phyloP scores from a whole-genome alignment of 2,888 invertebrate genomes.

The Apamea anceps region DNA sequence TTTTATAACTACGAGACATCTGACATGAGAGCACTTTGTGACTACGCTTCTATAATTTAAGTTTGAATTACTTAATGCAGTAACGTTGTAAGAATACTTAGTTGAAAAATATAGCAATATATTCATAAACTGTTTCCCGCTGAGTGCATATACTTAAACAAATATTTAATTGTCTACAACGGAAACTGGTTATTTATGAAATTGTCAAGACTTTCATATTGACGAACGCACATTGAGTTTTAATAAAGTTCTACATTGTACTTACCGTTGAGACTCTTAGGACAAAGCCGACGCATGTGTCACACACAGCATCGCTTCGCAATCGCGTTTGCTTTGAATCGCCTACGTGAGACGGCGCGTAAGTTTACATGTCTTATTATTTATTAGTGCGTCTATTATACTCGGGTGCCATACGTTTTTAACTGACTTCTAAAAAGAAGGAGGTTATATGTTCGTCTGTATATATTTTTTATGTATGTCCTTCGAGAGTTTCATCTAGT shows the following conservation, averaged over 20 bases:
- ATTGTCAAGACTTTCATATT: conserved; percentile 3
- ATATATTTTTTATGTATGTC: not conserved
- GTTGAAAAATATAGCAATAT: conserved; percentile 29
- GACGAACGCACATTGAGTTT: not conserved
- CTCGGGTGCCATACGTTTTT: too few relatives aligned
- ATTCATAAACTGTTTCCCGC: conserved; percentile 39
- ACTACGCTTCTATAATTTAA: conserved; percentile 48
- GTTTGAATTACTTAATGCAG: conserved; percentile 42
- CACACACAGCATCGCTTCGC: too few relatives aligned
- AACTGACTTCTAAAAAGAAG: not conserved
- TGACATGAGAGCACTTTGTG: conserved; percentile 49
- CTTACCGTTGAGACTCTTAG: not conserved
- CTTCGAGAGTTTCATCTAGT: not conserved
- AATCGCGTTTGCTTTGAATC: not conserved
- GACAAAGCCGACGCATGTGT: not conserved
- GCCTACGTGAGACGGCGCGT: not conserved
- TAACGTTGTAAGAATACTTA: conserved; percentile 41
- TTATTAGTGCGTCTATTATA: not conserved
- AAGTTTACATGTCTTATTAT: not conserved
- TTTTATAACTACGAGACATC: conserved; percentile 59
- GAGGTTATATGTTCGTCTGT: not conserved
- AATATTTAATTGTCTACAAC: conserved; percentile 4
- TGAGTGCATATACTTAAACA: conserved; percentile 15
- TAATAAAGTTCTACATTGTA: not conserved
- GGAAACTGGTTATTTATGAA: conserved; percentile 39